phyloP scores from a whole-genome alignment of 1,140 invertebrate genomes.

The Drosophila kepulauana region DNA sequence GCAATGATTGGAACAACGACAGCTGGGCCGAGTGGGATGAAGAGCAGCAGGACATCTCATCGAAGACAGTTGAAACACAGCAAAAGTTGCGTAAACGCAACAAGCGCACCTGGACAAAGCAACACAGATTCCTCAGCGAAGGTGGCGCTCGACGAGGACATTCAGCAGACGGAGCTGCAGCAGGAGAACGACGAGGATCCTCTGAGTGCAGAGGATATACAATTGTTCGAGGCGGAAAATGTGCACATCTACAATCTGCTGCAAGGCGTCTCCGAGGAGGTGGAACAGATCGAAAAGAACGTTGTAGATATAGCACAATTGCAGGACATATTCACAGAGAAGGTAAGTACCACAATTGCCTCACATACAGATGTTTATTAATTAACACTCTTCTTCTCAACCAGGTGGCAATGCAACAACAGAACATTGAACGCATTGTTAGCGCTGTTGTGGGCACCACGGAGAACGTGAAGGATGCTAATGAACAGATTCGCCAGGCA shows the following conservation, averaged over 20 bases:
- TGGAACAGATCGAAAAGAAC: slow-evolving; percentile 95
- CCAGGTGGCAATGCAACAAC: slow-evolving; percentile 93
- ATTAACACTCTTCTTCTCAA: slow-evolving; percentile 5
- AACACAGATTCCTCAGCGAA: slow-evolving; percentile 66
- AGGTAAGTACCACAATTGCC: slow-evolving; percentile 87
- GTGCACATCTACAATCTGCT: slow-evolving; percentile 93
- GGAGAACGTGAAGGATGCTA: slow-evolving; percentile 98
- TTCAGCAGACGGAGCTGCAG: slow-evolving; percentile 69
- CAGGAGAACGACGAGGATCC: slow-evolving; percentile 86
- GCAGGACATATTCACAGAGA: slow-evolving; percentile 99
- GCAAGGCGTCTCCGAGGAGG: slow-evolving; percentile 91
- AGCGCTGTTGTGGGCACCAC: slow-evolving; percentile 95
- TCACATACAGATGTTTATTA: neutral
- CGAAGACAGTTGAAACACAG: slow-evolving; percentile 4
- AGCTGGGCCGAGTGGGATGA: slow-evolving; percentile 65
- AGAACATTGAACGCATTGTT: slow-evolving; percentile 95
- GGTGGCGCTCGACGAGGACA: slow-evolving; percentile 77
- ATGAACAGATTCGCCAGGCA: slow-evolving; percentile 98
- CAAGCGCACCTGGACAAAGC: slow-evolving; percentile 12
- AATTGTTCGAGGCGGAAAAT: slow-evolving; percentile 96
- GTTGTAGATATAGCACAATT: slow-evolving; percentile 97
- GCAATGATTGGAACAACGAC: slow-evolving; percentile 70
- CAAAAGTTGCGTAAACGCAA: slow-evolving; percentile 63
- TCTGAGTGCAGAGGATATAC: slow-evolving; percentile 94
- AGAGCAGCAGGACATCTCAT: slow-evolving; percentile 27